Percentiles rank a stretch among this genome's conserved stretches.
Conservation (phyloP, 2,888 invertebrate genomes). For the Cheilosia scutellata region DNA sequence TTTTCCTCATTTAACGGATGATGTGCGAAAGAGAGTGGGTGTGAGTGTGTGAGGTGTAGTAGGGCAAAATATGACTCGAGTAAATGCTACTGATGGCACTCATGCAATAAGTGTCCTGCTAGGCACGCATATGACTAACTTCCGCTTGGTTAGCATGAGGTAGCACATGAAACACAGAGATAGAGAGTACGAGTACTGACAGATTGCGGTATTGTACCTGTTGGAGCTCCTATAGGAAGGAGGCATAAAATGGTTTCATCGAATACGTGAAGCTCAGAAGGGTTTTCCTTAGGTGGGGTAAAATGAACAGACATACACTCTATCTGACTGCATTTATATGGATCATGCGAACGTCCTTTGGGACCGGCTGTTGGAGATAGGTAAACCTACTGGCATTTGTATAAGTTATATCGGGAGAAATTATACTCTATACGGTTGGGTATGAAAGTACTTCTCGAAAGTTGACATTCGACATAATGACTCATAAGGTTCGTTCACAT, state of each 20-base stretch:
- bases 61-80: constrained; percentile 52
- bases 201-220: constrained; percentile 59
- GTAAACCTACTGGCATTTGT: no score
- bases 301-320: no score
- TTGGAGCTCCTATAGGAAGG: constrained; percentile 23
- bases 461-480: no score
- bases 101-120: constrained; percentile 67
- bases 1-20: constrained; percentile 51
- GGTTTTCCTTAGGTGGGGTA: background rate
- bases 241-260: constrained; percentile 7
- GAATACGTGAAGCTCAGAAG: background rate
- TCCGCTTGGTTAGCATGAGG: constrained; percentile 52
- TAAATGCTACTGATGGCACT: constrained; percentile 47
- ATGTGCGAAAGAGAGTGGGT: constrained; percentile 9
- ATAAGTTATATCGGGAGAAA: no score
- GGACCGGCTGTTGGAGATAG: no score
- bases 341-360: no score
- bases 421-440: no score
- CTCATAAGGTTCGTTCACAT: no score
- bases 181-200: constrained; percentile 26
- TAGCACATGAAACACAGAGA: constrained; percentile 22
- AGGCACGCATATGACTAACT: constrained; percentile 64
- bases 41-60: constrained; percentile 11
- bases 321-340: no score
- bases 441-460: no score